phyloP scores from a whole-genome alignment of 2,797 vertebrate genomes.

The Syndactyla subalaris region DNA sequence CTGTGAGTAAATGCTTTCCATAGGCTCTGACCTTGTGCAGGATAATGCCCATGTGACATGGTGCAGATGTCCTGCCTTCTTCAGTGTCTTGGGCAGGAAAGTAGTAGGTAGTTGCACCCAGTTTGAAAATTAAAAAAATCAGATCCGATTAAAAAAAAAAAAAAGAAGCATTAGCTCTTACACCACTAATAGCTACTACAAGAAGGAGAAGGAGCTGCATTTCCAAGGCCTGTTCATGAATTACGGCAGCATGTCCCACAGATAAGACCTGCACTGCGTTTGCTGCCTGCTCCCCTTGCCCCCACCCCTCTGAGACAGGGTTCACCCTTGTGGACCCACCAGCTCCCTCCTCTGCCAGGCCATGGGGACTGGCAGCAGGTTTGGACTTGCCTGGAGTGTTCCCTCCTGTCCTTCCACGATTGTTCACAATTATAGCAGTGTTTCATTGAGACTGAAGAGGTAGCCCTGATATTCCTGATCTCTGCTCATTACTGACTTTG shows the following conservation, averaged over 20 bases:
- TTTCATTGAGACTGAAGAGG: background rate
- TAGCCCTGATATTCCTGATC: background rate
- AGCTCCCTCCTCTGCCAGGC: background rate
- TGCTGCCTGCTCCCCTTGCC: background rate
- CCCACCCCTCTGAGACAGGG: fast-evolving
- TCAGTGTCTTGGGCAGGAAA: background rate
- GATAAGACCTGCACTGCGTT: background rate
- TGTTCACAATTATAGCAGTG: background rate
- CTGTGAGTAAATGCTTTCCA: background rate
- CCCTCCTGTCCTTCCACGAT: background rate
- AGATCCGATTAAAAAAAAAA: background rate
- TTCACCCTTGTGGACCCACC: background rate
- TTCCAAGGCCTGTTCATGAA: background rate
- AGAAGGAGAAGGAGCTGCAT: background rate
- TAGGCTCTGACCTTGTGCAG: background rate
- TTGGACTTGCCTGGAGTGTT: background rate
- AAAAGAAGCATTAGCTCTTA: background rate
- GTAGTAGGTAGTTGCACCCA: background rate
- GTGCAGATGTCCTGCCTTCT: background rate
- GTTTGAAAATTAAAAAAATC: background rate
- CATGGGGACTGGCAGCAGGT: background rate
- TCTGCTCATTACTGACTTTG: background rate
- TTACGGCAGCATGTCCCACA: background rate
- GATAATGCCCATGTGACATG: background rate
- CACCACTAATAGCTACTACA: background rate